Evolutionary conservation across 2,888 invertebrate genomes (phyloP).

Genomic region (Saturnia japonica): DNA sequence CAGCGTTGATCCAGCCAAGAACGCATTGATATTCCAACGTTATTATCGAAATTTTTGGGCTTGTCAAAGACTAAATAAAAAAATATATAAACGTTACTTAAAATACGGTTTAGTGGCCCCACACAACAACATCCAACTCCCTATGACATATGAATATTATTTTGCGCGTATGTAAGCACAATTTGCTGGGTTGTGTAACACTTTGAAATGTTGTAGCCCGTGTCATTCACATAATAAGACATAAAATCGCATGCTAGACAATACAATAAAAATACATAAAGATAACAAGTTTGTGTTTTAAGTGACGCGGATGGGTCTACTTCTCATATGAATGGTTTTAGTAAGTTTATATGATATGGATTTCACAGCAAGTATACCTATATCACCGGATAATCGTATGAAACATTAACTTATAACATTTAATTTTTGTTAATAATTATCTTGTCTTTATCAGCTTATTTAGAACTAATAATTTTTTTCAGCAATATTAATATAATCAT

Average conservation of each 20-base stretch:
- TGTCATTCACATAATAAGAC: constrained; percentile 19
- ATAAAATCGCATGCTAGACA: constrained; percentile 19
- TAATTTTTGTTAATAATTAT: too few relatives aligned
- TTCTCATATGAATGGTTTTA: background rate
- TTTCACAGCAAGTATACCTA: background rate
- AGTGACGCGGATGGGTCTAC: constrained; percentile 14
- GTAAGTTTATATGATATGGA: background rate
- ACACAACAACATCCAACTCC: constrained; percentile 26
- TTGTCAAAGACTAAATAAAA: too few relatives aligned
- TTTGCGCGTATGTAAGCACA: constrained; percentile 30
- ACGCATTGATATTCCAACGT: too few relatives aligned
- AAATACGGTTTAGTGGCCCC: constrained; percentile 35
- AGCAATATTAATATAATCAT: background rate
- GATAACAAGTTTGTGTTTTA: background rate
- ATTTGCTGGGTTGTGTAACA: constrained; percentile 32
- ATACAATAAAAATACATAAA: constrained; percentile 1
- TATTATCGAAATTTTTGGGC: too few relatives aligned
- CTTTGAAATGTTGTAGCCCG: background rate
- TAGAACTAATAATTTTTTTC: too few relatives aligned
- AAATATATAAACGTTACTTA: too few relatives aligned
- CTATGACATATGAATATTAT: constrained; percentile 30
- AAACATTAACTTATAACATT: too few relatives aligned
- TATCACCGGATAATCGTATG: background rate
- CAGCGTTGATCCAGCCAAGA: too few relatives aligned
- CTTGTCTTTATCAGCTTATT: too few relatives aligned